phyloP scores from a whole-genome alignment of 2,113 vertebrate species.

The Poecile atricapillus region DNA sequence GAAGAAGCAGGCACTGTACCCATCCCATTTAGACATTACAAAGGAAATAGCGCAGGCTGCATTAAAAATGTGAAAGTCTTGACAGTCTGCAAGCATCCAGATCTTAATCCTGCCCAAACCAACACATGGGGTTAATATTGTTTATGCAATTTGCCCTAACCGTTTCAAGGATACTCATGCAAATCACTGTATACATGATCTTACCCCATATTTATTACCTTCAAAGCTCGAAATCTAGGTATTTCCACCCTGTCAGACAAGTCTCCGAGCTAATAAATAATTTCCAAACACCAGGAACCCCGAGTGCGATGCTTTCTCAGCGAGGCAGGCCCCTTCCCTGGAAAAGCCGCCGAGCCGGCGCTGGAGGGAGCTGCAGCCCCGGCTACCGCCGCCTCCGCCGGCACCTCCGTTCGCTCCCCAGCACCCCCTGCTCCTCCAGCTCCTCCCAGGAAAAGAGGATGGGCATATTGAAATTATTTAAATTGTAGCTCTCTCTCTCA shows the following conservation, averaged over 20 bases:
- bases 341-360: neutral
- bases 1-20: neutral
- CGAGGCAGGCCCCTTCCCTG: neutral
- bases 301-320: accelerated
- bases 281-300: accelerated
- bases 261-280: accelerated
- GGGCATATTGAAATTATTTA: accelerated
- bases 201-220: neutral
- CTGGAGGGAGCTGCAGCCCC: constrained; percentile 52
- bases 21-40: neutral
- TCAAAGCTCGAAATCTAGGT: neutral
- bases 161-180: neutral
- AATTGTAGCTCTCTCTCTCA: neutral
- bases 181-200: neutral
- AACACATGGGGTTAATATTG: neutral
- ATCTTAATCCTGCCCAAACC: neutral
- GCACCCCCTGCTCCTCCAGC: neutral
- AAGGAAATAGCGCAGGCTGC: neutral
- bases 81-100: neutral
- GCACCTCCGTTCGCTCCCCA: neutral
- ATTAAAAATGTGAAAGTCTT: neutral
- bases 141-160: neutral
- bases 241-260: accelerated
- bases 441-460: accelerated
- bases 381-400: neutral